Evolutionary conservation across 2,888 invertebrate genomes (phyloP), one percentile per base, ranked within the genome.

Genomic region (Escarpia spicata): DNA sequence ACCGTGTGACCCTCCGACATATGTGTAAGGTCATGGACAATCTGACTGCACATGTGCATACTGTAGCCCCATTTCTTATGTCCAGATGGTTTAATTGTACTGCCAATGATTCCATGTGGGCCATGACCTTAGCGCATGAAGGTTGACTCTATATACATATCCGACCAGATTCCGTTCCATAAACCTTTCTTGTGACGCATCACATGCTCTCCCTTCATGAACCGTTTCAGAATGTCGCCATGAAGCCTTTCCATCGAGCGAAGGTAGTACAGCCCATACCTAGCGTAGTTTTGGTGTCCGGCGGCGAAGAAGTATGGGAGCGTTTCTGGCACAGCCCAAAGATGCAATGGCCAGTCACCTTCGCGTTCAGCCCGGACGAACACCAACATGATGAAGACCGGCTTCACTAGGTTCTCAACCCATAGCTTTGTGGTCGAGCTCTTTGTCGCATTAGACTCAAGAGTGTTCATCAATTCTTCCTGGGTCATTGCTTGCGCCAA

Each of bases 51-150:
- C 37, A 58, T 93, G 91, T 94, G 94, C 1, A 94, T 90, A 92
- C 94, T 94, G 0, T 93, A 92, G 0, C 94, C 94, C 95, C 94
- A 95, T 43, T 58, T 92, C 90, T 94, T 94, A 45, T 94, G 91
- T 10, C 94, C 90, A 2, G 91, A 90, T 92, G 94, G 93, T 43
- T 94, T 94, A 0, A 94, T 92, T 6, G 94, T 95, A 26, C 94
- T 93, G 31, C 95, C 94, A 43, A 95, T 93, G 26, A 95, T 93
- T 3, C 94, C 94, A 12, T 92, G 45, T 4, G 93, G 92, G 0
- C 94, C 94, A 93, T 94, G 94, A 3, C 95, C 94, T 93, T 95
- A 94, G n/a, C 94, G 75, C 94, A 95, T 95, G 93, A 94, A 94
- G 4, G 94, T 95, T 1, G 94, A 93, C 91, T 95, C 94, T 31